Conservation (phyloP, 2,797 vertebrate species). For the Ataeniobius toweri region DNA sequence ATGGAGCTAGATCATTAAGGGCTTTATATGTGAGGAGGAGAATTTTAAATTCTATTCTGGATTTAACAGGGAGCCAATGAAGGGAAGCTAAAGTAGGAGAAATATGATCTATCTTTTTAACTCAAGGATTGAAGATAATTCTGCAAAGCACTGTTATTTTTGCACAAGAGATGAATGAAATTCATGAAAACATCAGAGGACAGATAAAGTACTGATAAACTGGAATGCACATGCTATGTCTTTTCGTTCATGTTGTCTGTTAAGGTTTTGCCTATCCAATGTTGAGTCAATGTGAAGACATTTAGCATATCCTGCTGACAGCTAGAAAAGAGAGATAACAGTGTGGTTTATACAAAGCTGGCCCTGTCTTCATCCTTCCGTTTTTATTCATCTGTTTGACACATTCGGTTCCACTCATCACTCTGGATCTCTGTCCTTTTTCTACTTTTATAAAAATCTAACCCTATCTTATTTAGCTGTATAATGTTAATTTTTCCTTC, state of each 20-base stretch:
- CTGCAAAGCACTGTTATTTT: background rate
- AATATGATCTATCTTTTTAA: no score
- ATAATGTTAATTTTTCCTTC: conserved; percentile 12
- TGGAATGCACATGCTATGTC: background rate
- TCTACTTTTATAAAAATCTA: conserved; percentile 37
- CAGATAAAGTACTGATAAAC: background rate
- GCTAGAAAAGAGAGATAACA: conserved; percentile 58
- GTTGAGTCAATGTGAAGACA: conserved; percentile 54
- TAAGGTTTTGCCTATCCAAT: background rate
- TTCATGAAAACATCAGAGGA: background rate
- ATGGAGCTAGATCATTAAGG: no score
- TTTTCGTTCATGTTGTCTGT: background rate
- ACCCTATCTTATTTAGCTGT: conserved; percentile 47
- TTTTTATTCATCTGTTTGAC: conserved; percentile 69
- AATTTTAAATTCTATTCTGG: no score
- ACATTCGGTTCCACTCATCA: conserved; percentile 62
- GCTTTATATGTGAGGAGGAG: no score
- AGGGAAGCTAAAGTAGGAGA: no score
- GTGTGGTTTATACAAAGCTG: conserved; percentile 50
- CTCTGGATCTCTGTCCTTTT: conserved; percentile 39
- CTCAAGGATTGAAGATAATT: background rate
- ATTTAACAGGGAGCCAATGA: no score
- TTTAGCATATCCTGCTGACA: conserved; percentile 56
- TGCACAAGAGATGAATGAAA: background rate
- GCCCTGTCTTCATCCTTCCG: conserved; percentile 60